Percentiles rank a stretch among this genome's conserved stretches.
These are phyloP conservation scores for Bujurquina vittata DNA, from an alignment of 2,113 vertebrate genomes.

Conservation along the genomic window DNA sequence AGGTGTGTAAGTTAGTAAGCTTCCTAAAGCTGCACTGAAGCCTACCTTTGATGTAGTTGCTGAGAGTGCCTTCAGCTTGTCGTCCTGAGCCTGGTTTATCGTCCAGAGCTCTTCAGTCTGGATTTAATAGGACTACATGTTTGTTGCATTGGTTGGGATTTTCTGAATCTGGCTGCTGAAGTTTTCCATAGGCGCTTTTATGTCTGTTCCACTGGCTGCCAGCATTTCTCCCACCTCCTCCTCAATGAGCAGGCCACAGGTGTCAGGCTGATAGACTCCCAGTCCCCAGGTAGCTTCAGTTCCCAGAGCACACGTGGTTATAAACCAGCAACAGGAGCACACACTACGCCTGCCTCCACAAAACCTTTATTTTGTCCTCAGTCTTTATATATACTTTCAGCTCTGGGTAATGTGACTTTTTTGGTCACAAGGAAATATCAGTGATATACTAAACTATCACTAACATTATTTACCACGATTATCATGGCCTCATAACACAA, in stretches of 20 bases:
- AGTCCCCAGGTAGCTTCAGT: not conserved
- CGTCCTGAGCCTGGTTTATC: not conserved
- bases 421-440: not conserved
- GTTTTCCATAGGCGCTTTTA: not conserved
- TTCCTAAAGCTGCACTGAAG: not conserved
- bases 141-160: not conserved
- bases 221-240: slow-evolving; percentile 8
- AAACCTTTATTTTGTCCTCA: not conserved
- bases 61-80: not conserved
- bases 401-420: not conserved
- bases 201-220: not conserved
- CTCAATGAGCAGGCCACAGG: slow-evolving; percentile 43
- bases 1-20: not conserved
- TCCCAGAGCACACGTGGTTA: slow-evolving; percentile 20
- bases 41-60: not conserved
- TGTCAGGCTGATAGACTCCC: slow-evolving; percentile 50
- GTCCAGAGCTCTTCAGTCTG: not conserved
- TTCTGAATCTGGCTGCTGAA: not conserved
- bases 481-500: not conserved
- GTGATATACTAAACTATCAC: not conserved
- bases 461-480: not conserved
- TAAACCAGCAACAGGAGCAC: slow-evolving; percentile 20
- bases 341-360: not conserved
- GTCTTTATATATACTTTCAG: not conserved
- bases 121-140: not conserved